Percentiles rank a stretch among this genome's conserved stretches.
Evolutionary conservation across 2,113 vertebrate genomes (phyloP).

Genomic region (Myotis lucifugus): DNA sequence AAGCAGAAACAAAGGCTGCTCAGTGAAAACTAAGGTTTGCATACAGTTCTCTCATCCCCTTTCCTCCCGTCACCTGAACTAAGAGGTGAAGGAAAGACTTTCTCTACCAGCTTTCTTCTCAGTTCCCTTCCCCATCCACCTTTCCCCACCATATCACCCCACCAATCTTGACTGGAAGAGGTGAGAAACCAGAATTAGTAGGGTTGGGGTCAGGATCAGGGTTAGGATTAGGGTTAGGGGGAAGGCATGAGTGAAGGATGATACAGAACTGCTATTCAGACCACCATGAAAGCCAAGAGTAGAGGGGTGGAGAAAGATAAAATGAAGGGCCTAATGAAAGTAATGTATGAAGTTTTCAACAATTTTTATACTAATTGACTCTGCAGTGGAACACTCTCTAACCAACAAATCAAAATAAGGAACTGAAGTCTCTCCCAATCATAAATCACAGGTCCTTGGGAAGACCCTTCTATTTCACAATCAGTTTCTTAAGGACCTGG

Average conservation of each 20-base stretch:
- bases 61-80: background rate
- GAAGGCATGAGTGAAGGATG: too few species aligned
- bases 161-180: background rate
- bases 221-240: too few species aligned
- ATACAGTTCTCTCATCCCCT: background rate
- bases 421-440: background rate
- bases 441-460: background rate
- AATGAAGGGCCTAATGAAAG: background rate
- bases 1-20: background rate
- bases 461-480: background rate
- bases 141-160: background rate
- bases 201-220: too few species aligned
- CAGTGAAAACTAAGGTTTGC: background rate
- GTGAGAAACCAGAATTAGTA: background rate
- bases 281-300: rapidly evolving
- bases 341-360: background rate
- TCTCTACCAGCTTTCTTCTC: background rate
- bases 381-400: background rate
- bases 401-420: background rate
- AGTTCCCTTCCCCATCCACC: background rate
- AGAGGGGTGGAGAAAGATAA: background rate
- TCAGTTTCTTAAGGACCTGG: background rate
- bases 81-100: background rate
- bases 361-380: background rate
- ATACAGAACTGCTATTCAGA: background rate